Base-by-base conservation (phyloP, 2,888 invertebrate species). In the Abscondita cerata region DNA sequence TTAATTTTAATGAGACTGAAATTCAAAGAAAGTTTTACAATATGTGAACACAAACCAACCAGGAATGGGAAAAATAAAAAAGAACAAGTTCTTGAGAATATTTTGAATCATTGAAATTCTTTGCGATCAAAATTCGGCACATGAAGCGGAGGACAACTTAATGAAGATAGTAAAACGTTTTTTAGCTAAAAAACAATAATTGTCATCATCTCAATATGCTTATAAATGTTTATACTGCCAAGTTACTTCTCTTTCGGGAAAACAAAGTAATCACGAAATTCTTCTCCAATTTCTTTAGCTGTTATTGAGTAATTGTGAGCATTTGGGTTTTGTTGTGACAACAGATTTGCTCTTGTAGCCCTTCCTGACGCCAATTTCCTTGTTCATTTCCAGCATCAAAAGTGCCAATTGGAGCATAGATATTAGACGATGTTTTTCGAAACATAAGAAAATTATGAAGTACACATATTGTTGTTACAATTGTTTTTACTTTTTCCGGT, bases 141-240 rank as follows among this genome's bases (percentile, higher is more conserved):
- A n/a, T n/a, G n/a, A n/a, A n/a, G n/a, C n/a, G n/a, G n/a, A n/a
- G n/a, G n/a, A n/a, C n/a, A n/a, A n/a, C n/a, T n/a, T n/a, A n/a
- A n/a, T n/a, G n/a, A n/a, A n/a, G n/a, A n/a, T n/a, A n/a, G n/a
- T n/a, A n/a, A n/a, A n/a, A n/a, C n/a, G n/a, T n/a, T n/a, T n/a
- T n/a, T n/a, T n/a, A n/a, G n/a, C n/a, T n/a, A n/a, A n/a, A n/a
- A n/a, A n/a, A n/a, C n/a, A n/a, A n/a, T n/a, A n/a, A n/a, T n/a
- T n/a, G n/a, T n/a, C n/a, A n/a, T n/a, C n/a, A n/a, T n/a, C n/a
- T n/a, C n/a, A n/a, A n/a, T n/a, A n/a, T n/a, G n/a, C n/a, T 61
- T n/a, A n/a, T n/a, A n/a, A n/a, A 50, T 66, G 61, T 58, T 58
- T 60, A 61, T 66, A 64, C 41, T 64, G 58, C 58, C 61, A 66